phyloP scores from a whole-genome alignment of 2,888 invertebrate species.

The Tortricodes alternella region DNA sequence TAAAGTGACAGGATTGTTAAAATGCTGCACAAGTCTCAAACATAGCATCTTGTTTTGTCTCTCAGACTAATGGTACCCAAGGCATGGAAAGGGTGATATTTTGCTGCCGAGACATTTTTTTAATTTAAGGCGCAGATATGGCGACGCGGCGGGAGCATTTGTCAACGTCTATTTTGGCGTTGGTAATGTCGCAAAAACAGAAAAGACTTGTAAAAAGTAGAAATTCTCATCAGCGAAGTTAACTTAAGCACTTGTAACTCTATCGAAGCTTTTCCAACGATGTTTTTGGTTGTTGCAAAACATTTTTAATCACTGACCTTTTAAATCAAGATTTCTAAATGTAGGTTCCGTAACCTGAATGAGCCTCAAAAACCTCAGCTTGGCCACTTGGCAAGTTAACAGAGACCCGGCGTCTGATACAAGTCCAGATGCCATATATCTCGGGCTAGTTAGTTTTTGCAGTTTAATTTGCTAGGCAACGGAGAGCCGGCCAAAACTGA shows the following conservation, averaged over 20 bases:
- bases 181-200: slow-evolving; percentile 31
- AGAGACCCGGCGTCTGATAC: slow-evolving; percentile 37
- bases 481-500: slow-evolving; percentile 51
- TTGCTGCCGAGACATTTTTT: slow-evolving; percentile 39
- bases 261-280: too few relatives aligned
- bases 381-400: slow-evolving; percentile 33
- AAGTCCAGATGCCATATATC: slow-evolving; percentile 39
- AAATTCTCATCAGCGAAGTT: slow-evolving; percentile 38
- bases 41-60: slow-evolving; percentile 1
- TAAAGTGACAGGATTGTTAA: slow-evolving; percentile 7
- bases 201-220: slow-evolving; percentile 30
- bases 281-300: too few relatives aligned
- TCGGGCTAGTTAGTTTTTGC: slow-evolving; percentile 44
- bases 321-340: background rate
- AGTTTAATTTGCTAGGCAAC: slow-evolving; percentile 42
- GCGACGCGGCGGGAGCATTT: slow-evolving; percentile 37
- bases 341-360: background rate
- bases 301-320: too few relatives aligned
- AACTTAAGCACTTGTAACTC: too few relatives aligned
- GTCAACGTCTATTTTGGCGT: slow-evolving; percentile 44
- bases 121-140: slow-evolving; percentile 37
- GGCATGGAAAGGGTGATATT: slow-evolving; percentile 41
- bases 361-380: slow-evolving; percentile 36
- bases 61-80: slow-evolving; percentile 15
- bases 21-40: background rate